Base-by-base conservation (phyloP, 2,113 vertebrate species). In the Galemys pyrenaicus region DNA sequence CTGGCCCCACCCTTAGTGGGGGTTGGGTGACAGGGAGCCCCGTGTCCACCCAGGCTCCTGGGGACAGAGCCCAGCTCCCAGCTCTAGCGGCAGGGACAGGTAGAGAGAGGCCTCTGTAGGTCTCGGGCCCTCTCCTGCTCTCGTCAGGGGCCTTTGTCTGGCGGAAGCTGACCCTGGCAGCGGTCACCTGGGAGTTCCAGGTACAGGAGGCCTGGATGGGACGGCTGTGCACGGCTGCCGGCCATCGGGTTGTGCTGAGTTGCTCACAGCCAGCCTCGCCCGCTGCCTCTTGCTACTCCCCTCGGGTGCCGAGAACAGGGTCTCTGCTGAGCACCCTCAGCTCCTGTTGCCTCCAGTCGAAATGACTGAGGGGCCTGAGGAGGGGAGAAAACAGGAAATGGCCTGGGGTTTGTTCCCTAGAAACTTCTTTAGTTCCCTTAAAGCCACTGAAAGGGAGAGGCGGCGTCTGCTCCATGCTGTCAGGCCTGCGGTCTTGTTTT, bases 251-350 rank as follows among this genome's bases (percentile, higher is more conserved):
- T n/a, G 56, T 3, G 20, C 19, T 20, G 56, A 24, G 56, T 13
- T 56, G 60, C 24, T 62, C 60, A 30, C 9, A 39, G 1, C 11
- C 0, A 28, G 30, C 60, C 62, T 51, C 60, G 12, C 1, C 0
- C 12, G 0, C 20, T 56, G 54, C 1, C 68, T 54, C 19, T 6
- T 6, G 56, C 37, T 4, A 35, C 46, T 28, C 4, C 68, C 58
- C 62, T 0, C 0, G 2, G 12, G 41, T 22, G 9, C 28, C 64
- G 3, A 2, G 41, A 7, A 0, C 1, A 1, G 60, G 26, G 32
- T n/a, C 19, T 9, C 26, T 3, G 32, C 41, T 12, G 20, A 39
- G n/a, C 28, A 2, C 0, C 5, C 35, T 16, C 44, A 9, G 5
- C 11, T 65, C 35, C 37, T 35, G 24, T 22, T 26, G 26, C 16